Percentiles rank a stretch among this genome's conserved stretches.
phyloP scores from a whole-genome alignment of 1,140 invertebrate species.

The Hestina assimilis region DNA sequence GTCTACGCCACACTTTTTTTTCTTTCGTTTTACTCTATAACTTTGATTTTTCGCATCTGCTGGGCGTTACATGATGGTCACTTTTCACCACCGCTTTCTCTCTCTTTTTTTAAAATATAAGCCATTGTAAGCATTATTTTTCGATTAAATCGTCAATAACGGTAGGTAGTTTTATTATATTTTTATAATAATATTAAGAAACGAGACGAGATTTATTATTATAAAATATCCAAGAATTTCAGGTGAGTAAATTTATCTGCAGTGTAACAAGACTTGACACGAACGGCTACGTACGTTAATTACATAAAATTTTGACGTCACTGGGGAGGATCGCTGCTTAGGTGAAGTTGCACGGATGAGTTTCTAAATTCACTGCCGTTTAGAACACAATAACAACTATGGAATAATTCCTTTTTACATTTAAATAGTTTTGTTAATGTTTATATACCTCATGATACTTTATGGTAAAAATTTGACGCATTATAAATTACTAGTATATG shows the following conservation, averaged over 20 bases:
- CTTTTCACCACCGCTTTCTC: no score
- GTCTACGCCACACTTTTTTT: no score
- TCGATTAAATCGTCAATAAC: no score
- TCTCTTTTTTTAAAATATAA: no score
- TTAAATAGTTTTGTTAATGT: background rate
- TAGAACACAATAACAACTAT: background rate
- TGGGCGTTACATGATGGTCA: no score
- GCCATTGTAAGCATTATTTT: no score
- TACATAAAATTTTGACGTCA: conserved; percentile 66
- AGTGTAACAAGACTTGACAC: conserved; percentile 34
- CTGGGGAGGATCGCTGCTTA: conserved; percentile 45
- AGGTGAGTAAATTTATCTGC: conserved; percentile 15
- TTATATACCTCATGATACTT: no score
- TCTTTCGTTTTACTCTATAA: no score
- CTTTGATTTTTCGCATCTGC: no score
- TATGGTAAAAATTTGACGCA: no score
- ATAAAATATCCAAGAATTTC: background rate
- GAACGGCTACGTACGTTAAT: conserved; percentile 48
- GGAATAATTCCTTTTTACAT: background rate
- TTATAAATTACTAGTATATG: no score
- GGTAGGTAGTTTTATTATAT: no score
- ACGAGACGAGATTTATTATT: conserved; percentile 2
- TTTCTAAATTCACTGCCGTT: conserved; percentile 39
- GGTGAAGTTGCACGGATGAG: conserved; percentile 46
- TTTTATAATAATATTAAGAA: background rate